Conservation (phyloP, 2,797 vertebrate genomes). For the Acrossocheilus wenchowensis region DNA sequence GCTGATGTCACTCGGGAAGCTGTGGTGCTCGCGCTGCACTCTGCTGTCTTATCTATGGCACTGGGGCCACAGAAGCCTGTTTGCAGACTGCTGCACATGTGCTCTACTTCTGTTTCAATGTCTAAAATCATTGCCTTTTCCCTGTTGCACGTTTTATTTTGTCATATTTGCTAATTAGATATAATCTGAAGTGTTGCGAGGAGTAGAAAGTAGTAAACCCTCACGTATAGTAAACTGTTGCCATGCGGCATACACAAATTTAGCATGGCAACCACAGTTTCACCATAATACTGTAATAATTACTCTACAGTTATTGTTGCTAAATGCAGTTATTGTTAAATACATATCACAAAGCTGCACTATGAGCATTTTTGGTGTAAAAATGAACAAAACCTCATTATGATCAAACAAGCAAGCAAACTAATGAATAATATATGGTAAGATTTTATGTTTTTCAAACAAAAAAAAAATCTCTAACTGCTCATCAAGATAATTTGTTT, state of each 20-base stretch:
- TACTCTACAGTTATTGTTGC: background rate
- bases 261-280: background rate
- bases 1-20: constrained; percentile 48
- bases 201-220: background rate
- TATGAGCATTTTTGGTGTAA: background rate
- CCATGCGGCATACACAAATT: background rate
- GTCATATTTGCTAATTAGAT: constrained; percentile 3
- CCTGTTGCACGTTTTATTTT: constrained; percentile 4
- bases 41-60: constrained; percentile 48
- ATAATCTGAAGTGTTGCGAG: background rate
- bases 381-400: background rate
- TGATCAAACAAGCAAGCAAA: background rate
- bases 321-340: background rate
- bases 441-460: no score
- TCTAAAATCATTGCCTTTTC: constrained; percentile 10
- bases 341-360: background rate
- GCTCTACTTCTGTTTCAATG: constrained; percentile 47
- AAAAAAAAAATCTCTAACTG: no score
- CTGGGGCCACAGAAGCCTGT: constrained; percentile 51
- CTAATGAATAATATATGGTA: background rate
- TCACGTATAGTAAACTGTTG: background rate
- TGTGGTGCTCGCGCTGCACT: constrained; percentile 41
- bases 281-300: background rate
- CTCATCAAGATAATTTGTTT: no score
- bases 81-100: constrained; percentile 47